phyloP scores from a whole-genome alignment of 2,113 vertebrate genomes.

The Chaetura pelagica region DNA sequence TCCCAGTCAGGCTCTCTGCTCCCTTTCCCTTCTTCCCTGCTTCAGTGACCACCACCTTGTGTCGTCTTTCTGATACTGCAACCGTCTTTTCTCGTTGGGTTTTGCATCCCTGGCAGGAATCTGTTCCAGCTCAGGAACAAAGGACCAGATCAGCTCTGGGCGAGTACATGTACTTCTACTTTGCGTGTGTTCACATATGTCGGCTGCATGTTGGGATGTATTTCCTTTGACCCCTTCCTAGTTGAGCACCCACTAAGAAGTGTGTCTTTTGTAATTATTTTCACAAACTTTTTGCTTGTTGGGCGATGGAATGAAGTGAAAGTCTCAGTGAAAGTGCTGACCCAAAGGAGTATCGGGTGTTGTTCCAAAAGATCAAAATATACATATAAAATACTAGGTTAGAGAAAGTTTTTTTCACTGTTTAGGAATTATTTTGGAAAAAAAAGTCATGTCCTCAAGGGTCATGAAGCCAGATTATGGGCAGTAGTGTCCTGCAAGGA shows the following conservation, averaged over 20 bases:
- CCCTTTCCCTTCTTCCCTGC: not conserved
- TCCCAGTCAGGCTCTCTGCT: not conserved
- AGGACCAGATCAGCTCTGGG: not conserved
- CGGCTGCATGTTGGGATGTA: not conserved
- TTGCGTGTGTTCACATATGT: not conserved
- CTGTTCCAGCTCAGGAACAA: not conserved
- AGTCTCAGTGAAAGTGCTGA: not conserved
- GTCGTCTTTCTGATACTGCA: slow-evolving; percentile 3
- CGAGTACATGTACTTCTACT: not conserved
- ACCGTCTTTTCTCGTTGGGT: not conserved
- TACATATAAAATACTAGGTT: not conserved
- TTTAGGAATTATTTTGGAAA: not conserved
- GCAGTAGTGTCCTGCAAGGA: not conserved
- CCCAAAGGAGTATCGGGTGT: not conserved
- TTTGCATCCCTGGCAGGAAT: not conserved
- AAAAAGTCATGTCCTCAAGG: not conserved
- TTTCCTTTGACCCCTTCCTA: not conserved
- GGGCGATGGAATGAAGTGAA: not conserved
- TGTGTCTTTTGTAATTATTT: not conserved
- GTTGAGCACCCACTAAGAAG: not conserved
- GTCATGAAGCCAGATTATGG: not conserved
- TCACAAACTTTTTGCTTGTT: slow-evolving; percentile 13
- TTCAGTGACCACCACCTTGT: slow-evolving; percentile 26
- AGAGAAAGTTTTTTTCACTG: not conserved
- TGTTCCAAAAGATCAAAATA: not conserved